Base-by-base conservation (phyloP, 2,888 invertebrate genomes). In the Nematopogon swammerdamellus region DNA sequence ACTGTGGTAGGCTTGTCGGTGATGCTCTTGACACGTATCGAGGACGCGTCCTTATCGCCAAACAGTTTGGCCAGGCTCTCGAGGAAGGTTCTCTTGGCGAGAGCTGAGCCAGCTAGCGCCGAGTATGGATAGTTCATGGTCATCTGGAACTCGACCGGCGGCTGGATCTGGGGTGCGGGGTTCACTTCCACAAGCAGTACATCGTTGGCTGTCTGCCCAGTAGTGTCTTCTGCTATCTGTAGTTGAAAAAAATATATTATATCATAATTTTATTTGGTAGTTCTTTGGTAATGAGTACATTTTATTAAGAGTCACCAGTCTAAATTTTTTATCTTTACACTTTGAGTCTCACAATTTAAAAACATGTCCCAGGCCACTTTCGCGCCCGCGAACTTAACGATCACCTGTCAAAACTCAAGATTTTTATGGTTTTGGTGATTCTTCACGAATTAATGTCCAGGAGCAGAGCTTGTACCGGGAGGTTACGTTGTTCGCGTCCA, bases 121-220 rank as follows among this genome's bases (percentile, higher is more conserved):
- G 87, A 84, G 64, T 85, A 86, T 0, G 85, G 82, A 46, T 85
- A 83, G 56, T 88, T 87, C 62, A 95, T 72, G 1, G 86, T 88
- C 81, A 93, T 88, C 55, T 88, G 88, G 70, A 94, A 92, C 63
- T 92, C 89, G 0, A 91, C 86, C 18, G 85, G 88, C 50, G 87
- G 91, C 0, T 82, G 79, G 51, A 82, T 81, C 45, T 82, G 80
- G 0, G 84, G 83, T 0, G 86, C 83, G 50, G 83, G 82, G 53
- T 82, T 83, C 0, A 91, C 92, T 51, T 86, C 86, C 2, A 92
- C 91, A 51, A 88, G 86, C 14, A 90, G 71, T 50, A 89, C 91
- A 69, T 95, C 95, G 52, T 86, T 87, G 1, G 90, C 92, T 19
- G 85, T 86, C 56, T 88, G 75, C 44, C 88, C 88, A 54, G 85